Percentiles rank a stretch among this genome's conserved stretches.
Conservation (phyloP, 2,113 vertebrate genomes). For the Pituophis catenifer region DNA sequence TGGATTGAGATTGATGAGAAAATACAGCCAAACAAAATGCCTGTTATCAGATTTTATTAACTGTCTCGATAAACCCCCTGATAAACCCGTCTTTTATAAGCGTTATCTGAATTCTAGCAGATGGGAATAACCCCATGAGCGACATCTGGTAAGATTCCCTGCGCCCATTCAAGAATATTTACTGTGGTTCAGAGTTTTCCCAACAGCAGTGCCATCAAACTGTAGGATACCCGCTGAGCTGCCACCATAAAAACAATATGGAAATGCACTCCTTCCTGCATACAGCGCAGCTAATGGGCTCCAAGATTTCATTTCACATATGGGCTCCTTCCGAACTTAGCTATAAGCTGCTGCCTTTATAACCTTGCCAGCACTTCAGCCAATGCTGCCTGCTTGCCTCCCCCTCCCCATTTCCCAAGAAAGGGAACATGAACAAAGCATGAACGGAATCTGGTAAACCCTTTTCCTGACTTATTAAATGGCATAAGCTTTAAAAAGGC, state of each 20-base stretch:
- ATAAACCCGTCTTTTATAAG: not conserved
- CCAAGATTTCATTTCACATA: slow-evolving; percentile 27
- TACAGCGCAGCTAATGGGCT: slow-evolving; percentile 12
- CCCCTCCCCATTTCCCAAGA: not conserved
- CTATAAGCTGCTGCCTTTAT: slow-evolving; percentile 19
- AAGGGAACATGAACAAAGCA: not conserved
- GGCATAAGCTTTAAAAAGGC: not conserved
- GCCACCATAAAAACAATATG: slow-evolving; percentile 10
- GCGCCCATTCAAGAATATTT: not conserved
- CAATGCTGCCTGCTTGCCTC: not conserved
- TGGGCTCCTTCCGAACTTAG: not conserved
- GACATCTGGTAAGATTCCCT: not conserved
- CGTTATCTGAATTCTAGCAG: not conserved
- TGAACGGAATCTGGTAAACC: not conserved
- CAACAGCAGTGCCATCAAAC: not conserved
- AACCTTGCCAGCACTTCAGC: not conserved
- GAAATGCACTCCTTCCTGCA: not conserved
- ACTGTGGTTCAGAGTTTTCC: not conserved
- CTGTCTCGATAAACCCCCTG: not conserved
- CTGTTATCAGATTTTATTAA: not conserved
- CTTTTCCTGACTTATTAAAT: not conserved
- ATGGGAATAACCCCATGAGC: not conserved
- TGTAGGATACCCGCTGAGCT: slow-evolving; percentile 8
- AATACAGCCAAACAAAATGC: not conserved
- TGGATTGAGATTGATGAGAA: not conserved